Evolutionary conservation across 2,888 invertebrate genomes (phyloP), one percentile per base, ranked within the genome.

Genomic region (Drosophila austrosaltans): DNA sequence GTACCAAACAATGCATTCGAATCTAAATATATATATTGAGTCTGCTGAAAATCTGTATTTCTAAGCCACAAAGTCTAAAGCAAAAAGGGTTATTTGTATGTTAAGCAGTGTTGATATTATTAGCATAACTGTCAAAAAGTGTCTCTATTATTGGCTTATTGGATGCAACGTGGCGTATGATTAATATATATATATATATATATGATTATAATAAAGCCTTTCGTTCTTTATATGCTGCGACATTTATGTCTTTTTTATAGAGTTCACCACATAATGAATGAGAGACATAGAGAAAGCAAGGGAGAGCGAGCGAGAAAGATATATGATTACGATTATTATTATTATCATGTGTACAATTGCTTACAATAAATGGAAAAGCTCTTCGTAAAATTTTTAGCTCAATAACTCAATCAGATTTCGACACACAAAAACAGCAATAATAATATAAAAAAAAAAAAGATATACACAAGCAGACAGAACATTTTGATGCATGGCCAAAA

Each of bases 321-420:
- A 78, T 77, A 79, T 75, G 76, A 68, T 75, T 86, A 70, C 48
- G 76, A 68, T 84, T 81, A 74, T 66, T 81, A 70, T 78, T 87
- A 77, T 74, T 71, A 63, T 64, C 57, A 62, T 75, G 69, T 74
- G 63, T 62, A 73, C 69, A 76, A 72, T 69, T 67, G 59, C 76
- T 25, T 61, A 62, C 42, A 66, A 56, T 66, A 64, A 40, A 63
- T 39, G 16, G 58, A 73, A 48, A 48, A 56, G 60, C 62, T 57
- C 63, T 36, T 28, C 48, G 48, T 44, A 57, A 66, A 70, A 71
- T 75, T 70, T 63, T 63, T 71, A 69, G 89, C 86, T 78, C 83
- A 82, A 88, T 83, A 83, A 88, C 88, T 88, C 83, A 83, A 83
- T 88, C 88, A 82, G 86, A 86, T 76, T 66, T 60, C 68, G 64